phyloP scores from a whole-genome alignment of 2,797 vertebrate species.

The Nasua narica region DNA sequence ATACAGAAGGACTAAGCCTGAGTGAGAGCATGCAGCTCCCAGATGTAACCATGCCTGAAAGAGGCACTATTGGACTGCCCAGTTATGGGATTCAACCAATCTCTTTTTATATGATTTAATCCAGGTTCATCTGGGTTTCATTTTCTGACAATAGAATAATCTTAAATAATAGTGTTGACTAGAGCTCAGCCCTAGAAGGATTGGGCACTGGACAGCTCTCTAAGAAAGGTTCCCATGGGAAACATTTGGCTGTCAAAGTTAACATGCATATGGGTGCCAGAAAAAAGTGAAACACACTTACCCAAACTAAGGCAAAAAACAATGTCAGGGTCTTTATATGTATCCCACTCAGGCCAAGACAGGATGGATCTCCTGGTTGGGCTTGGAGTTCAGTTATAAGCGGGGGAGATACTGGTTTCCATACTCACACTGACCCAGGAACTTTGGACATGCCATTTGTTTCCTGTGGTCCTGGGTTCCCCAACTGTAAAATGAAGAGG shows the following conservation, averaged over 20 bases:
- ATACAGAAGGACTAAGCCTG: neutral
- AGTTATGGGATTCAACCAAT: neutral
- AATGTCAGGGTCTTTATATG: neutral
- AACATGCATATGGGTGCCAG: no score
- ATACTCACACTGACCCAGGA: no score
- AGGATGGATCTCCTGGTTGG: no score
- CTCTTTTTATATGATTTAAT: neutral
- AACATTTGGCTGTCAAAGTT: neutral
- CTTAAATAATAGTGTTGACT: neutral
- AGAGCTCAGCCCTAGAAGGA: neutral
- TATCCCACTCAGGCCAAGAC: neutral
- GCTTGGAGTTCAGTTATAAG: neutral
- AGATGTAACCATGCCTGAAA: neutral
- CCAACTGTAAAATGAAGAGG: neutral
- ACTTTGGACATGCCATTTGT: neutral
- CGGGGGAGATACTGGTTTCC: neutral
- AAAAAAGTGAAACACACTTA: neutral
- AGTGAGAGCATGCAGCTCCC: rapidly evolving
- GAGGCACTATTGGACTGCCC: neutral
- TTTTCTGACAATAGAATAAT: neutral
- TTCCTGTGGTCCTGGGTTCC: no score
- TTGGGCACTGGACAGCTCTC: rapidly evolving
- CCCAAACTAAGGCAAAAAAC: neutral
- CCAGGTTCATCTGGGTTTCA: neutral
- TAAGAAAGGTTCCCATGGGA: neutral